Conservation (phyloP, 2,888 invertebrate species). For the Oscheius sp. region DNA sequence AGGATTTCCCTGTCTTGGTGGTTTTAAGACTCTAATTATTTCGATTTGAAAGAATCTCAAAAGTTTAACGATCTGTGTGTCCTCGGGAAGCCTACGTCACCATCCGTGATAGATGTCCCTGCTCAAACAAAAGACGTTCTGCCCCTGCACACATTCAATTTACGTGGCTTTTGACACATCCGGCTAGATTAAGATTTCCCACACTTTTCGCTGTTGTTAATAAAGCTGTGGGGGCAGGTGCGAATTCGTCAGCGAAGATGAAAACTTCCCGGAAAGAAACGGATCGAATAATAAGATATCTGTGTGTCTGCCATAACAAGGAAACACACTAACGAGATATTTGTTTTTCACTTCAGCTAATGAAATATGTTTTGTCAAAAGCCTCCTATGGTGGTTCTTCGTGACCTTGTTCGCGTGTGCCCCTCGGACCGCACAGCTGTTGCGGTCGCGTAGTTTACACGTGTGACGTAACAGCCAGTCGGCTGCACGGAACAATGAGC, state of each 20-base stretch:
- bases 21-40: too few species aligned
- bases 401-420: conserved; percentile 26
- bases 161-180: not conserved
- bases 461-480: conserved; percentile 20
- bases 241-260: too few species aligned
- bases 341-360: too few species aligned
- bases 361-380: too few species aligned
- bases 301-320: too few species aligned
- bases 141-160: conserved; percentile 1
- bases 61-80: not conserved
- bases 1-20: not conserved
- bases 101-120: conserved; percentile 21
- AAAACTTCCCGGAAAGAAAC: too few species aligned
- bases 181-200: not conserved
- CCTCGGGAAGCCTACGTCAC: conserved; percentile 6
- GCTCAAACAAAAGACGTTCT: conserved; percentile 17
- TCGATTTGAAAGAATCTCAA: not conserved
- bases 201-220: too few species aligned
- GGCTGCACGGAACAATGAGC: conserved; percentile 23
- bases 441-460: conserved; percentile 28
- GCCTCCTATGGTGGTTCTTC: conserved; percentile 1
- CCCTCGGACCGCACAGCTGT: conserved; percentile 23
- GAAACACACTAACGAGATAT: too few species aligned
- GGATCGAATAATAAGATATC: too few species aligned
- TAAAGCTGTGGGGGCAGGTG: too few species aligned